Percentiles rank a stretch among this genome's conserved stretches.
These are phyloP conservation scores for Xylota segnis DNA, from an alignment of 2,888 invertebrate species.

Conservation along the genomic window DNA sequence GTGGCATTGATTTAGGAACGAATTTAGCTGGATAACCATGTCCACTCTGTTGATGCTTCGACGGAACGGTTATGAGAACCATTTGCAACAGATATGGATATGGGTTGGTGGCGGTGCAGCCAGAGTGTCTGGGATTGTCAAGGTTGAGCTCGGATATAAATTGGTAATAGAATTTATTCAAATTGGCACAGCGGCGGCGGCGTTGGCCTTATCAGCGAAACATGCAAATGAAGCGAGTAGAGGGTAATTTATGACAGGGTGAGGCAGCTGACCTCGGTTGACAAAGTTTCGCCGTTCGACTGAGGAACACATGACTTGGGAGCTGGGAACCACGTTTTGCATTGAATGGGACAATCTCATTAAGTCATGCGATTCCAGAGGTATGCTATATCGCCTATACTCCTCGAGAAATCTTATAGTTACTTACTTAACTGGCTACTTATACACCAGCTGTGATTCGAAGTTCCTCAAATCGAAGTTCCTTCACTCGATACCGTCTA, in stretches of 20 bases:
- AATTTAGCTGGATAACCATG: slow-evolving; percentile 43
- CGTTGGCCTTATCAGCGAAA: slow-evolving; percentile 13
- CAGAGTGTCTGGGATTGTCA: slow-evolving; percentile 42
- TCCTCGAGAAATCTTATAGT: no score
- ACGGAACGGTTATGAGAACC: slow-evolving; percentile 12
- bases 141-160: slow-evolving; percentile 29
- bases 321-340: no score
- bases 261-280: no score
- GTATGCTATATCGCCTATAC: no score
- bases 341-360: no score
- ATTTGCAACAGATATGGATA: slow-evolving; percentile 15
- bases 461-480: no score
- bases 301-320: no score
- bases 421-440: no score
- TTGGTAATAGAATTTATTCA: slow-evolving; percentile 18
- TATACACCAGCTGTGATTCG: no score
- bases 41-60: slow-evolving; percentile 11
- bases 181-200: slow-evolving; percentile 16
- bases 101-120: background rate
- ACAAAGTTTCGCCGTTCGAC: no score
- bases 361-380: no score
- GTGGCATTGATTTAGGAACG: slow-evolving; percentile 59
- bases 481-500: no score
- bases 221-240: background rate
- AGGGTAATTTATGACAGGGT: background rate